Base-by-base conservation (phyloP, 2,113 vertebrate species). In the Arenaria interpres region DNA sequence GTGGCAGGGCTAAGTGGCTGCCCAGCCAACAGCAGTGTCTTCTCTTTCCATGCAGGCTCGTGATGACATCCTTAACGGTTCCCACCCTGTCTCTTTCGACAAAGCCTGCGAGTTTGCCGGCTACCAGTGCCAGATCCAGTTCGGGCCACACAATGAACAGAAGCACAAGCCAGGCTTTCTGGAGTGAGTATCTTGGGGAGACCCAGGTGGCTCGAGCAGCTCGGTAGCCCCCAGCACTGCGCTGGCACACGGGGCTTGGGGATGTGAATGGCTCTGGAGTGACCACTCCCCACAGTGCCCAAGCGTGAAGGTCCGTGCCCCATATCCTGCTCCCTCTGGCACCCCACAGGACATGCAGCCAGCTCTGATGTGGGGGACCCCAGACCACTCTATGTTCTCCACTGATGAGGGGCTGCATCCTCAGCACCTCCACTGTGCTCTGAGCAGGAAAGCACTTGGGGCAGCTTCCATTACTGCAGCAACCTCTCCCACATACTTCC, bases 31-130 rank as follows among this genome's bases (percentile, higher is more conserved):
- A 3, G 3, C 1, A 0, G 9, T 77, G 83, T 89, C 39, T 72
- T 72, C 23, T 91, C 0, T 87, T 77, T n/a, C 43, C 48, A 6
- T 3, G 1, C 80, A 99, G 99, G 99, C 99, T 85, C 99, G 99
- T 3, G 99, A 99, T 1, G 99, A 99, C 97, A 99, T 99, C 90
- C 96, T 99, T 94, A 99, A 99, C 0, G 99, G 99, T 89, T 99
- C 99, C 43, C 99, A 99, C 79, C 99, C 99, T 0, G 99, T 99
- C 97, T 99, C 99, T 85, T 99, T 99, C 16, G 99, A 99, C 96
- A 99, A 99, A 95, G 99, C 99, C 89, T 99, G 99, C 17, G 99
- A 99, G 35, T 99, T 99, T 89, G 99, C 99, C 1, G 99, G 99
- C 14, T 99, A 99, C 97, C 99, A 99, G 90, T 99, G 99, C 95